A percentile compares a stretch with the other conserved stretches of the same genome.
phyloP scores from a whole-genome alignment of 2,113 vertebrate species.

The Equus przewalskii region DNA sequence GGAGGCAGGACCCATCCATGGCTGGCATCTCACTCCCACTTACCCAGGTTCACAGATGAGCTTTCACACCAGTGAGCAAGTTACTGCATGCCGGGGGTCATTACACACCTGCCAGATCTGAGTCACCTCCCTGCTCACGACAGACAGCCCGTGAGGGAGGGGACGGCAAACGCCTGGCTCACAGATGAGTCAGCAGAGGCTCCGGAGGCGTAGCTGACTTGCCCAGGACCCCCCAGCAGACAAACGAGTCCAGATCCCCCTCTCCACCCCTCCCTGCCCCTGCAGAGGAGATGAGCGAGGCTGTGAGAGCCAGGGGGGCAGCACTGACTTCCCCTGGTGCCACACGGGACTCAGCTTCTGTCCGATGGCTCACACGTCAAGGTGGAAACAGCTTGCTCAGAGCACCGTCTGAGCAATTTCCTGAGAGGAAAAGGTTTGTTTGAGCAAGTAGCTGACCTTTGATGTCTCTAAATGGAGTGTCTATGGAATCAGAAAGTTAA shows the following conservation, averaged over 20 bases:
- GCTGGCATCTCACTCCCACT: background rate
- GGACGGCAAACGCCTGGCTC: background rate
- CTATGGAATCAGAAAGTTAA: background rate
- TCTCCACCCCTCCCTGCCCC: too few species aligned
- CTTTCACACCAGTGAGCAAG: background rate
- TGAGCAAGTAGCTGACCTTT: background rate
- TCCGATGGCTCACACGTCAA: fast-evolving
- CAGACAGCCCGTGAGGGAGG: background rate
- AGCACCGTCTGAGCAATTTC: background rate
- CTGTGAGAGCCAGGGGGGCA: background rate
- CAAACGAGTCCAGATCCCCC: background rate
- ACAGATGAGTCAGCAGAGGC: background rate
- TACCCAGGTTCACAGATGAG: background rate
- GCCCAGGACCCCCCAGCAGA: background rate
- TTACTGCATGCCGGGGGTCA: background rate
- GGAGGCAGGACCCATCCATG: background rate
- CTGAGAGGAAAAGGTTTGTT: background rate
- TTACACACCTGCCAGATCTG: background rate
- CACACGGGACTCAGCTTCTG: fast-evolving
- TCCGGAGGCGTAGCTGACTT: background rate
- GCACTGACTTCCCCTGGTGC: fast-evolving
- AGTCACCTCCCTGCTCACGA: background rate
- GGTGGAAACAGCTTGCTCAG: background rate
- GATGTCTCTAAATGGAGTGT: background rate
- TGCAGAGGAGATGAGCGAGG: background rate